These are phyloP conservation scores for Hoplostethus mediterraneus DNA, from an alignment of 2,797 vertebrate species.

Conservation along the genomic window DNA sequence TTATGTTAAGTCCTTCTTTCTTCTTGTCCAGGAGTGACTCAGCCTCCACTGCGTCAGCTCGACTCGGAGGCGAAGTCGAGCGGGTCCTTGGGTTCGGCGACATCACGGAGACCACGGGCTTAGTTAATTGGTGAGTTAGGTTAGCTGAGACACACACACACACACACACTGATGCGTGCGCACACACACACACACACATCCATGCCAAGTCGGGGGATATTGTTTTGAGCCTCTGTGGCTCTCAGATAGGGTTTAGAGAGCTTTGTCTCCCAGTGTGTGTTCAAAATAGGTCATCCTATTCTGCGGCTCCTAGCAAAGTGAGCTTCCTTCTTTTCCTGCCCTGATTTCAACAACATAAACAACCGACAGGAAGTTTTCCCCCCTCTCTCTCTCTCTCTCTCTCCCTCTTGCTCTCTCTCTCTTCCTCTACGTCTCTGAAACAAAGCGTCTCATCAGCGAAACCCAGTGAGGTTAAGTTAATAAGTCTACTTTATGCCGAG, in stretches of 20 bases:
- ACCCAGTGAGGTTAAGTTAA: slow-evolving; percentile 74
- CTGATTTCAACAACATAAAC: slow-evolving; percentile 82
- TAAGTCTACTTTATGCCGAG: slow-evolving; percentile 69
- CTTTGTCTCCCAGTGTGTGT: slow-evolving; percentile 47
- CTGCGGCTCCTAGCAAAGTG: slow-evolving; percentile 43
- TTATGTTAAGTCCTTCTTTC: slow-evolving; percentile 8
- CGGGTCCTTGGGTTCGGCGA: background rate
- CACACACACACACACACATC: background rate
- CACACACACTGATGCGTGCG: background rate
- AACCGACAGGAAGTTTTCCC: slow-evolving; percentile 64
- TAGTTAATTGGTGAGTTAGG: slow-evolving; percentile 7
- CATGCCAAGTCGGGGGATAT: slow-evolving; percentile 11
- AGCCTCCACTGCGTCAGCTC: background rate
- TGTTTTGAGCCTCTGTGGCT: slow-evolving; percentile 26
- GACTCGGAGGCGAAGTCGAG: background rate
- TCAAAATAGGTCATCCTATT: slow-evolving; percentile 81
- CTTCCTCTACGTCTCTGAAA: slow-evolving; percentile 51
- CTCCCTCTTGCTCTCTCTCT: slow-evolving; percentile 16
- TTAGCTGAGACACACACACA: background rate
- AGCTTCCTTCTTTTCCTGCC: slow-evolving; percentile 65
- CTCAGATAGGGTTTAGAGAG: slow-evolving; percentile 48
- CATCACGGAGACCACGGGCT: background rate
- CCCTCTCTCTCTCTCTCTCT: background rate
- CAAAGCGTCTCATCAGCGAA: slow-evolving; percentile 63
- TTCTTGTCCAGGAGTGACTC: slow-evolving; percentile 1